Evolutionary conservation across 2,113 vertebrate species (phyloP).

Genomic region (Nyctibius bracteatus): DNA sequence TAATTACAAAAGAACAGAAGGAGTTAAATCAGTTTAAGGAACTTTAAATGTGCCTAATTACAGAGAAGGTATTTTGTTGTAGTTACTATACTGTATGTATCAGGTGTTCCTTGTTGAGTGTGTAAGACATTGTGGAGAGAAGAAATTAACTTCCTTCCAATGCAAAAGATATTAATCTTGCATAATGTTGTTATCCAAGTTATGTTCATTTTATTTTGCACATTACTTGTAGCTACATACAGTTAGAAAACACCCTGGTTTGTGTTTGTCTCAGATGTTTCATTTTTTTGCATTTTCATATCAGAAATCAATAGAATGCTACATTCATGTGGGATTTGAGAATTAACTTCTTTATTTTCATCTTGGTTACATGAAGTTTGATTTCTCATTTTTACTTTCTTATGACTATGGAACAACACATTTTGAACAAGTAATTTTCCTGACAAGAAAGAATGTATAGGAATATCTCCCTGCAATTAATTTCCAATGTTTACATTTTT

Average conservation of each 20-base stretch:
- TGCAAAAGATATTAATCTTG: slow-evolving; percentile 34
- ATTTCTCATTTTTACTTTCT: slow-evolving; percentile 26
- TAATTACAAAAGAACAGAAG: slow-evolving; percentile 54
- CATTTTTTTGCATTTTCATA: not conserved
- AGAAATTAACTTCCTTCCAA: slow-evolving; percentile 8
- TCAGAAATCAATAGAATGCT: not conserved
- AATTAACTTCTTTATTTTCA: not conserved
- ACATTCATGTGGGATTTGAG: not conserved
- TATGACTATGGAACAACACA: slow-evolving; percentile 35
- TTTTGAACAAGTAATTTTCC: slow-evolving; percentile 63
- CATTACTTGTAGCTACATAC: slow-evolving; percentile 59
- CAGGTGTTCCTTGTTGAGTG: slow-evolving; percentile 62
- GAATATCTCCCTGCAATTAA: slow-evolving; percentile 73
- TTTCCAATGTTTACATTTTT: slow-evolving; percentile 85
- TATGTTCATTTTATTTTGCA: slow-evolving; percentile 67
- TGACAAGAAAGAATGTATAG: slow-evolving; percentile 85
- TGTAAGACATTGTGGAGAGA: slow-evolving; percentile 55
- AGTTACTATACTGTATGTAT: slow-evolving; percentile 67
- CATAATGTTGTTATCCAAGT: slow-evolving; percentile 15
- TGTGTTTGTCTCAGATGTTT: slow-evolving; percentile 58
- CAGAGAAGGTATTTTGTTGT: slow-evolving; percentile 55
- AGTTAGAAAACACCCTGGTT: slow-evolving; percentile 44
- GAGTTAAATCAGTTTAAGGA: slow-evolving; percentile 68
- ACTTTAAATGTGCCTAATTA: slow-evolving; percentile 52
- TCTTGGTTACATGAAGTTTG: slow-evolving; percentile 12